Evolutionary conservation across 2,888 invertebrate genomes (phyloP).

Genomic region (Drosophila anceps): DNA sequence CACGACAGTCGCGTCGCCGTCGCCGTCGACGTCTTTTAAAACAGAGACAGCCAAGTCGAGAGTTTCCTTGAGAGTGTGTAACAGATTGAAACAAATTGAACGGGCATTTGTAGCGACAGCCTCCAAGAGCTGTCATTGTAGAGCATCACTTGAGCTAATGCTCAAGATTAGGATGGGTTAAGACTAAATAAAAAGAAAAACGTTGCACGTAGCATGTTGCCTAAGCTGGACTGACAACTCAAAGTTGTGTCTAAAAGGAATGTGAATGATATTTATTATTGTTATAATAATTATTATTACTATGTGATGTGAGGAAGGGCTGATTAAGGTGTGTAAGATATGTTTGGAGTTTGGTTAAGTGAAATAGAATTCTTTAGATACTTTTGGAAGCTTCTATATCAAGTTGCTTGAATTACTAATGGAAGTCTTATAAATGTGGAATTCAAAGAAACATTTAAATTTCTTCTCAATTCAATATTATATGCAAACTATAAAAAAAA

Average conservation of each 20-base stretch:
- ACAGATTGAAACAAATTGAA: slow-evolving; percentile 73
- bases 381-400: too few species aligned
- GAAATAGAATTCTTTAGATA: background rate
- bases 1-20: slow-evolving; percentile 47
- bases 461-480: too few species aligned
- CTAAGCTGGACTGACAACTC: slow-evolving; percentile 2
- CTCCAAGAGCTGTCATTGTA: slow-evolving; percentile 29
- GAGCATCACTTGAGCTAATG: slow-evolving; percentile 22
- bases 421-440: too few species aligned
- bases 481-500: too few species aligned
- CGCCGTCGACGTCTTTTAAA: slow-evolving; percentile 38
- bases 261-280: background rate
- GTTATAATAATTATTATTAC: too few species aligned
- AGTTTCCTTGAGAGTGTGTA: slow-evolving; percentile 53
- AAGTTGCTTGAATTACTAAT: background rate
- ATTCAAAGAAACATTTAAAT: too few species aligned
- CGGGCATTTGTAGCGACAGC: slow-evolving; percentile 78
- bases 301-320: background rate
- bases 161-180: slow-evolving; percentile 28
- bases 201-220: background rate
- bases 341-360: background rate
- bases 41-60: slow-evolving; percentile 50
- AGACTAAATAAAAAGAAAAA: slow-evolving; percentile 2
- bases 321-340: too few species aligned
- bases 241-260: background rate